These are phyloP conservation scores for Catharus minimus DNA, from an alignment of 2,113 vertebrate species.

Conservation along the genomic window DNA sequence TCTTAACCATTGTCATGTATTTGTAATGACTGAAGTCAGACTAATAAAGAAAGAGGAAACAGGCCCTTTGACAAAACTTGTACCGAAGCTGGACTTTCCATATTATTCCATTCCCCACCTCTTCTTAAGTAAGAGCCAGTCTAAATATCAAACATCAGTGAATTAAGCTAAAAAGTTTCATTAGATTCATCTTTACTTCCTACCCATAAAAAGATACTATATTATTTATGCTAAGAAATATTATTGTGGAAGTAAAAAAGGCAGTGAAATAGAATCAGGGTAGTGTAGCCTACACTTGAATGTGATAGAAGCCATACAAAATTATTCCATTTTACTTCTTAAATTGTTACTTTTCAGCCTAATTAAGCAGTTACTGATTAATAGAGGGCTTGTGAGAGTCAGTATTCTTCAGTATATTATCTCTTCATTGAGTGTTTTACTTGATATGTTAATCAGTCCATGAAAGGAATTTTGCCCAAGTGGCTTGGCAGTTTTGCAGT, in stretches of 20 bases:
- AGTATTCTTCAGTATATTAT: not conserved
- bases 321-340: not conserved
- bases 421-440: not conserved
- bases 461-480: not conserved
- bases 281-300: not conserved
- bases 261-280: not conserved
- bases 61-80: not conserved
- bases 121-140: not conserved
- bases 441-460: not conserved
- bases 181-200: not conserved
- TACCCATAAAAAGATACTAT: not conserved
- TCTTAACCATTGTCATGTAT: not conserved
- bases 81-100: not conserved
- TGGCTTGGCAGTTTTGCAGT: not conserved
- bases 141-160: not conserved
- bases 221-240: not conserved
- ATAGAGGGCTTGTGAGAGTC: not conserved
- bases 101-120: not conserved
- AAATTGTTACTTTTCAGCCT: not conserved
- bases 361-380: not conserved
- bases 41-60: not conserved
- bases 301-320: not conserved
- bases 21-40: not conserved
- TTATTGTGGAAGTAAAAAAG: not conserved
- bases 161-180: not conserved